Evolutionary conservation across 2,888 invertebrate genomes (phyloP).

Genomic region (Coelinius sp.): DNA sequence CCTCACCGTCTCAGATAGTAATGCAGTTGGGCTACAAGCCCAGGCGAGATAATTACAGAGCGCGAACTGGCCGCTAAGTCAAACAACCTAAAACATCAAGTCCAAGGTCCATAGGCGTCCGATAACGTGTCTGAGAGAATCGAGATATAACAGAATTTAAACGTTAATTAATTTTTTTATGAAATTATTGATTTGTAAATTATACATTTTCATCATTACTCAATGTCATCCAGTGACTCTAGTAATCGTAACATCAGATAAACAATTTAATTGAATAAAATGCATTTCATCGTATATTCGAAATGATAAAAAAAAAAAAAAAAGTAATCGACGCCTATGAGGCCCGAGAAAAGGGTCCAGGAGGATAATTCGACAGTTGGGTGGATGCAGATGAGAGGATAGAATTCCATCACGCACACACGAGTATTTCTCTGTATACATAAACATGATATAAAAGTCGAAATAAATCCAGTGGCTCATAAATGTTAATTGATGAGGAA

Average conservation of each 20-base stretch:
- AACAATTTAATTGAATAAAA: neutral
- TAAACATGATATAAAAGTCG: conserved; percentile 38
- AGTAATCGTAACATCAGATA: neutral
- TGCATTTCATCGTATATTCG: neutral
- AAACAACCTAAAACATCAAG: conserved; percentile 68
- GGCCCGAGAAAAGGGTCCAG: neutral
- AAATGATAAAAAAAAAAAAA: neutral
- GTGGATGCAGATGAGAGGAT: conserved; percentile 31
- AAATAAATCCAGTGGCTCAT: conserved; percentile 39
- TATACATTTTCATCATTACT: too few relatives aligned
- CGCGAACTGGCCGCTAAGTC: conserved; percentile 68
- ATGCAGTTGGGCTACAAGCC: conserved; percentile 66
- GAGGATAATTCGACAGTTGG: conserved; percentile 26
- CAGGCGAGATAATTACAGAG: conserved; percentile 70
- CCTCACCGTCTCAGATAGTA: conserved; percentile 55
- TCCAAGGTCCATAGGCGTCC: conserved; percentile 49
- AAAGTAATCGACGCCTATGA: conserved; percentile 25
- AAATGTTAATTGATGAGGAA: conserved; percentile 38
- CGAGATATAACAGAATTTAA: too few relatives aligned
- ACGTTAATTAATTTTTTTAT: too few relatives aligned
- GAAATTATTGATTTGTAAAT: too few relatives aligned
- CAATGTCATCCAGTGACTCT: too few relatives aligned
- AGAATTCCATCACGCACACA: conserved; percentile 22
- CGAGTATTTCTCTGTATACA: conserved; percentile 21
- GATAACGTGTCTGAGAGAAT: conserved; percentile 40